Conservation (phyloP, 2,888 invertebrate species). For the Polietes domitor region DNA sequence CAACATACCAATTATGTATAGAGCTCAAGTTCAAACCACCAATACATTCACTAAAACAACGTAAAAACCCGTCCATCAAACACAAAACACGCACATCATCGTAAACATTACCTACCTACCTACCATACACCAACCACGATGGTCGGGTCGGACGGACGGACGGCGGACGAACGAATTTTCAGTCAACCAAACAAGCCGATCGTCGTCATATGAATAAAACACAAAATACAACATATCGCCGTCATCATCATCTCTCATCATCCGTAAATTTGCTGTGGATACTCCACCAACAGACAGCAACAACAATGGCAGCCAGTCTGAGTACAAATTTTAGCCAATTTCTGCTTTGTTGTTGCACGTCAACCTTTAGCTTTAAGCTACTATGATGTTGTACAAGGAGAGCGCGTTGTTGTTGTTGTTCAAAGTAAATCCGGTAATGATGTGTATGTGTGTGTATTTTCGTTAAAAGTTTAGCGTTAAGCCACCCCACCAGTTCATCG, state of each 20-base stretch:
- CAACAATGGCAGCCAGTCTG: constrained; percentile 22
- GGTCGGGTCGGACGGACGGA: neutral
- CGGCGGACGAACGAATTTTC: neutral
- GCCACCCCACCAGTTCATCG: constrained; percentile 32
- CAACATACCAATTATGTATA: constrained; percentile 74
- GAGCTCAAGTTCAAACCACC: constrained; percentile 73
- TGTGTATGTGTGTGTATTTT: constrained; percentile 7
- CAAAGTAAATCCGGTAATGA: constrained; percentile 54
- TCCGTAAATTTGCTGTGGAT: constrained; percentile 56
- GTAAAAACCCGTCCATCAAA: constrained; percentile 65
- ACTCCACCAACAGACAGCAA: constrained; percentile 33
- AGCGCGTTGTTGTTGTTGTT: constrained; percentile 11
- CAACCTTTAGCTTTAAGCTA: constrained; percentile 40
- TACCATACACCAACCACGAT: constrained; percentile 52
- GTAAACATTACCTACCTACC: constrained; percentile 60
- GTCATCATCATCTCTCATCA: constrained; percentile 73
- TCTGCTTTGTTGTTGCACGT: constrained; percentile 20
- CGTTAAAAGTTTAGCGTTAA: constrained; percentile 6
- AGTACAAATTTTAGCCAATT: constrained; percentile 19
- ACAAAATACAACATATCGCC: constrained; percentile 39
- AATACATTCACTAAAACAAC: constrained; percentile 62
- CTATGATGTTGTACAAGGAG: constrained; percentile 22
- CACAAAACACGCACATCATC: constrained; percentile 52
- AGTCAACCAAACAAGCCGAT: constrained; percentile 12
- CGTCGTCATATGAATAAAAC: neutral